Conservation (phyloP, 2,888 invertebrate genomes). For the Nephrotoma appendiculata region DNA sequence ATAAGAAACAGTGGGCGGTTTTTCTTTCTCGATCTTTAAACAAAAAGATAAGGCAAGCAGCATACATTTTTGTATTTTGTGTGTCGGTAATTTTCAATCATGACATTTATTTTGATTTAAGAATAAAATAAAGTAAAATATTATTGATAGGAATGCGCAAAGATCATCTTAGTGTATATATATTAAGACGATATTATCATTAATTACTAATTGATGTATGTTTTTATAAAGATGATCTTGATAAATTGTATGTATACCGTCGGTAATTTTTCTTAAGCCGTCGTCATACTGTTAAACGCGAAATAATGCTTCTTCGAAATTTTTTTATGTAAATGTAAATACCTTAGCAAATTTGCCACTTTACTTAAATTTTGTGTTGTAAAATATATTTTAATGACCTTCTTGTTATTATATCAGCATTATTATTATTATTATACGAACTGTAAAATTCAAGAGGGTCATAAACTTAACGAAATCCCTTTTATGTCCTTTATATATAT, state of each 20-base stretch:
- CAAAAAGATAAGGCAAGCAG: not conserved
- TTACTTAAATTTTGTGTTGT: not conserved
- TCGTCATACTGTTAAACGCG: not conserved
- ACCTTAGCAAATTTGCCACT: not conserved
- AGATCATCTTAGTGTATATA: not conserved
- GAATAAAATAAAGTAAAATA: not conserved
- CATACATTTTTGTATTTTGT: not conserved
- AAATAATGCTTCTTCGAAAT: not conserved
- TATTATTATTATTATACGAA: not conserved
- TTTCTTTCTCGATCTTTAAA: not conserved
- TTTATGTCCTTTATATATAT: not conserved
- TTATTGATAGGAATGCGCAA: not conserved
- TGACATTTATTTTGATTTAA: not conserved
- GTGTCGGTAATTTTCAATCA: not conserved
- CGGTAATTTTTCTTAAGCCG: not conserved
- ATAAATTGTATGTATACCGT: not conserved
- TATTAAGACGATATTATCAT: not conserved
- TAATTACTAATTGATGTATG: not conserved
- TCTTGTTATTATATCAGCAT: not conserved
- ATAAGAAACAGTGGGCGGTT: not conserved
- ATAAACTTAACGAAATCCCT: not conserved
- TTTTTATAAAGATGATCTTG: not conserved
- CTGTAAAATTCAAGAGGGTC: not conserved
- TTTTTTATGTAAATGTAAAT: not conserved
- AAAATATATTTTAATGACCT: not conserved